Base-by-base conservation (phyloP, 1,140 invertebrate species). In the Drosophila watanabei region DNA sequence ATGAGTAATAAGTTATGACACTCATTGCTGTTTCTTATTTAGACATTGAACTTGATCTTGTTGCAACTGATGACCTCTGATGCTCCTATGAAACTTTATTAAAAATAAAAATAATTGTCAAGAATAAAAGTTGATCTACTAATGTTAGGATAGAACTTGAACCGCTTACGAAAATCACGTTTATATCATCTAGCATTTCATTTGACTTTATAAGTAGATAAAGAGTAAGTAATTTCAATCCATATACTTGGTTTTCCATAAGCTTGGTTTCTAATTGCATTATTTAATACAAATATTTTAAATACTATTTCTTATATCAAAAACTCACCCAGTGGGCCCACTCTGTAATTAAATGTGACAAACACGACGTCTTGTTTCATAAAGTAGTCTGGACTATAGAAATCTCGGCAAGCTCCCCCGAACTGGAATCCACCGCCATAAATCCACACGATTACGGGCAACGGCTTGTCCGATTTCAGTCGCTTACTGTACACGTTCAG, bases 301-400 rank as follows among this genome's bases (percentile, higher is more conserved):
- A n/a, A n/a, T 41, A 41, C 16, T n/a, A 46, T 11, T 11, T 13
- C 13, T 18, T 0, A 14, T 32, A 18, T 30, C 9, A 9, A 9
- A 6, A 1, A 52, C 87, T 73, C 30, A 92, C 89, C 96, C 8
- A 96, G 91, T 9, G 94, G 87, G 11, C 95, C 95, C 6, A 96
- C 82, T 69, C 96, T 94, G 89, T 97, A 97, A 84, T 96, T 96
- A 2, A 97, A 93, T 1, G 95, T 95, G 2, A 97, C 95, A 0
- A 97, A 68, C 13, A 97, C 93, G 0, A 96, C 92, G 45, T 95
- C 94, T 77, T 96, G 93, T 16, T 94, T 92, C 20, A 95, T 90
- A 11, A 97, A 93, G 56, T 95, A 95, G 76, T 96, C 95, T 0
- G 95, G 95, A 43, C 95, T 95, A 61, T 95, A 95, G 0, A 93